Base-by-base conservation (phyloP, 2,797 vertebrate species). In the Columba guinea region DNA sequence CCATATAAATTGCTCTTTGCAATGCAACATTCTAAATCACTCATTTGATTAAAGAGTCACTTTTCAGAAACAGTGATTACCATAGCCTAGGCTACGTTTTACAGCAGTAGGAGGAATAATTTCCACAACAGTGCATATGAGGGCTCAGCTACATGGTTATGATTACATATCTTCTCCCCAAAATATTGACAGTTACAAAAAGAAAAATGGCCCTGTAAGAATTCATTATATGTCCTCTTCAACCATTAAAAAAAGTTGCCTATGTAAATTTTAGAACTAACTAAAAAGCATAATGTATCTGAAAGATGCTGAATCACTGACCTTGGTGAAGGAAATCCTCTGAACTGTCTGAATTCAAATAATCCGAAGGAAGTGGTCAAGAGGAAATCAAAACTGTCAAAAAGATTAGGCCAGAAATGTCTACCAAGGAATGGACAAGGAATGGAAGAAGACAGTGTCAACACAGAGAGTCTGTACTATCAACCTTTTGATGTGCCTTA, bases 1-100 rank as follows among this genome's bases (percentile, higher is more conserved):
- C 74, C 35, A 48, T 75, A 96, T 49, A 5, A 51, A 55, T 75
- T 94, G 6, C 37, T 91, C 79, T 95, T 94, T 67, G 87, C 15
- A 95, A 63, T 27, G 62, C 87, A 60, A 74, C 34, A 67, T 86
- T 49, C 8, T 84, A 93, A 81, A 62, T 44, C 30, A 56, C 10
- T 55, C 20, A 11, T 68, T 81, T 96, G 48, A 80, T 74, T 73
- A 85, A 77, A 71, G 13, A 52, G 27, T 6, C 23, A n/a, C 9
- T 92, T 82, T 86, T 82, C 34, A 82, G 49, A 70, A 76, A 53
- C 10, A 51, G 26, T 35, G 88, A 87, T 75, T 62, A 87, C 39
- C 62, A 84, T 30, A 74, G n/a, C 9, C 16, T 53, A 68, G 55
- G 46, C 37, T 68, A 46, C 13, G 32, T 28, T 82, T 74, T 37